These are phyloP conservation scores for Hexactinellida sp. DNA, from an alignment of 37 sponge, comb jelly and placozoan genomes.

Conservation along the genomic window DNA sequence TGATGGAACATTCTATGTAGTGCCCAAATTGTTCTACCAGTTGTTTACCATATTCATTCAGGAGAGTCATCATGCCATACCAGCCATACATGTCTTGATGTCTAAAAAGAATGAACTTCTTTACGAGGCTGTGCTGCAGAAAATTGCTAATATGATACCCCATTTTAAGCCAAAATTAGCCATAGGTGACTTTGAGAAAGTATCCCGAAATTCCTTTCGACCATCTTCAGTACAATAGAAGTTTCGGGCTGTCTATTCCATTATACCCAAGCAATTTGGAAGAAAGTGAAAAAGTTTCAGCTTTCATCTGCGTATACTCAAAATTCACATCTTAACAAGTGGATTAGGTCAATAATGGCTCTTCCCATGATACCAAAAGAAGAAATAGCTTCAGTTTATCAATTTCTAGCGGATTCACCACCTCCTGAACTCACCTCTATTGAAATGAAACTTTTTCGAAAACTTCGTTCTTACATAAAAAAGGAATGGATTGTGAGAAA, in stretches of 20 bases:
- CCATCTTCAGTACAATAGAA: background rate
- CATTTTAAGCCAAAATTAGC: no score
- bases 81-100: background rate
- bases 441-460: background rate
- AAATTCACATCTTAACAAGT: background rate
- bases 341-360: constrained; percentile 8
- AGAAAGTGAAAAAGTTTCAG: constrained; percentile 14
- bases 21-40: background rate
- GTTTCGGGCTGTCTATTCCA: background rate
- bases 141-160: no score
- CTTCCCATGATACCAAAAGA: constrained; percentile 7
- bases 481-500: constrained; percentile 8
- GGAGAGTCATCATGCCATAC: background rate
- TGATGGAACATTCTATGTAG: background rate
- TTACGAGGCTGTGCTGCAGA: background rate
- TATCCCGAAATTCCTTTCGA: background rate
- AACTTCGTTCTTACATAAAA: constrained; percentile 2
- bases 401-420: background rate
- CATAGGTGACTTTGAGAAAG: background rate
- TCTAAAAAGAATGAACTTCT: background rate
- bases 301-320: background rate
- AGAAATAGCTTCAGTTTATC: constrained; percentile 8
- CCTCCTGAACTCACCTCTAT: background rate
- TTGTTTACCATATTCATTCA: background rate
- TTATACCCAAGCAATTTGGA: constrained; percentile 1